Conservation (phyloP, 1,140 invertebrate genomes). For the Telenomus remus region DNA sequence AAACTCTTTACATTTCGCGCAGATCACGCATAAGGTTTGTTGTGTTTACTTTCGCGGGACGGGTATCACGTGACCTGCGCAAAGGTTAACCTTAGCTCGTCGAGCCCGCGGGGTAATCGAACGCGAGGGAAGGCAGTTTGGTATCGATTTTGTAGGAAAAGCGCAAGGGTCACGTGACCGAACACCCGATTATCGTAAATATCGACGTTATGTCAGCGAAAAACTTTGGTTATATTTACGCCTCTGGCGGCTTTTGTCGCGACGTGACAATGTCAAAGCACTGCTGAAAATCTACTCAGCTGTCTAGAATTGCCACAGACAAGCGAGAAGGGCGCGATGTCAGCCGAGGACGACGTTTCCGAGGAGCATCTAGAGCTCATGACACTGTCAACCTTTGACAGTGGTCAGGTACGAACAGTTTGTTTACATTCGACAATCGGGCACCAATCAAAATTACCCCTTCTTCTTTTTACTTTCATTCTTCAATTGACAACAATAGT, state of each 20-base stretch:
- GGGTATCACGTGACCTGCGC: constrained; percentile 30
- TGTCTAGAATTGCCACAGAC: not conserved
- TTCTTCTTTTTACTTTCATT: not conserved
- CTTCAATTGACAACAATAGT: too few species aligned
- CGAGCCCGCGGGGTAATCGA: constrained; percentile 27
- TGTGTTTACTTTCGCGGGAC: too few species aligned
- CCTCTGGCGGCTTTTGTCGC: constrained; percentile 16
- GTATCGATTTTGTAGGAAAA: constrained; percentile 45
- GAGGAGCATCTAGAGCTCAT: constrained; percentile 45
- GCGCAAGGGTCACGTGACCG: constrained; percentile 39
- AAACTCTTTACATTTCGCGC: too few species aligned
- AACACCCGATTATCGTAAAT: constrained; percentile 45
- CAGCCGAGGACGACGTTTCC: constrained; percentile 35
- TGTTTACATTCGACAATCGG: constrained; percentile 5
- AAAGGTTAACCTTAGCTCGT: constrained; percentile 7
- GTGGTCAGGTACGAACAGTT: constrained; percentile 41
- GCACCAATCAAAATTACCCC: not conserved
- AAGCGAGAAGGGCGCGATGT: constrained; percentile 24
- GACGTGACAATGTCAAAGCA: constrained; percentile 10
- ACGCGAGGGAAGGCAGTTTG: constrained; percentile 37
- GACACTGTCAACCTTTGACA: constrained; percentile 51
- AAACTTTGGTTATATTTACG: constrained; percentile 55
- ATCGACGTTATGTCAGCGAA: constrained; percentile 51
- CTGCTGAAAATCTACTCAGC: not conserved
- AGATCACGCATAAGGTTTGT: too few species aligned